Percentiles rank a stretch among this genome's conserved stretches.
These are phyloP conservation scores for Alfaro cultratus DNA, from an alignment of 2,797 vertebrate species.

Conservation along the genomic window DNA sequence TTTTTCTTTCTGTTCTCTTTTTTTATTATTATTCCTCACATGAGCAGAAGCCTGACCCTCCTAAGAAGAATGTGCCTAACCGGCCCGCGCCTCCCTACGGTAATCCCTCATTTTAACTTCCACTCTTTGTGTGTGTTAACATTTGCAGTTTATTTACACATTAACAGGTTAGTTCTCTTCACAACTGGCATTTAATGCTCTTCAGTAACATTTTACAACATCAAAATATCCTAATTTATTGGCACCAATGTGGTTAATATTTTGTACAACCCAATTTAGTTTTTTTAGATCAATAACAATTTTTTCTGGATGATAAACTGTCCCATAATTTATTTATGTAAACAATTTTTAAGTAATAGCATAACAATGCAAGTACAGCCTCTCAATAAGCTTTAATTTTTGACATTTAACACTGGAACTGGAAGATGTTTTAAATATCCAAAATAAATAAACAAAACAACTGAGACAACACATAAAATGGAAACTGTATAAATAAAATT, in stretches of 20 bases:
- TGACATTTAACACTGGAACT: no score
- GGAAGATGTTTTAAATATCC: no score
- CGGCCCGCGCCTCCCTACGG: slow-evolving; percentile 93
- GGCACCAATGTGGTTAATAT: not conserved
- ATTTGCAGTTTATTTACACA: not conserved
- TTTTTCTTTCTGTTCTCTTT: slow-evolving; percentile 10
- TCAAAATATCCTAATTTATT: not conserved
- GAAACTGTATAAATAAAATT: no score
- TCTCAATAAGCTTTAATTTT: no score
- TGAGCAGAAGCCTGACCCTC: slow-evolving; percentile 88
- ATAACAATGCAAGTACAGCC: no score
- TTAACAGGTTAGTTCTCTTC: not conserved
- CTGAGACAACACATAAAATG: no score
- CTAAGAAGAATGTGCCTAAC: slow-evolving; percentile 90
- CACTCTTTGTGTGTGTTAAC: not conserved
- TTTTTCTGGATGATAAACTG: no score
- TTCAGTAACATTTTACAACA: not conserved
- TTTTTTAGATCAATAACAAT: not conserved
- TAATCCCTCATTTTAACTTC: slow-evolving; percentile 72
- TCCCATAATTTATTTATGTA: no score
- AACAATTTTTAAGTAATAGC: no score
- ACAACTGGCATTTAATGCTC: not conserved
- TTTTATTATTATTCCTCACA: slow-evolving; percentile 16
- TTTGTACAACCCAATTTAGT: not conserved
- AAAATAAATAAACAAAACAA: no score